Evolutionary conservation across 1,140 invertebrate species (phyloP).

Genomic region (Eulimnadia texana): DNA sequence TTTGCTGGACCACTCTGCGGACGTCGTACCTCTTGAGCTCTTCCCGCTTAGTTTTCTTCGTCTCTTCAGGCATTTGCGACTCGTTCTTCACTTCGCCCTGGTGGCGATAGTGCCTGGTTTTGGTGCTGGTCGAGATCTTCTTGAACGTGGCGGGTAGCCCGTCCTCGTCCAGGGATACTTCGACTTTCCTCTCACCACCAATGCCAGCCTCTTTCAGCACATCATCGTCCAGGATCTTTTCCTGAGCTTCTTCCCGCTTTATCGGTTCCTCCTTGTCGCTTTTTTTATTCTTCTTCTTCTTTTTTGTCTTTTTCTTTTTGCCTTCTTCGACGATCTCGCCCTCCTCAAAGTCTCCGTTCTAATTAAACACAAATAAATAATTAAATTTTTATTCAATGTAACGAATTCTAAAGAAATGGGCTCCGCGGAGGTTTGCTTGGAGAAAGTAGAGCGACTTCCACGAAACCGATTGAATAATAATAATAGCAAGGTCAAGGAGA

Average conservation of each 20-base stretch:
- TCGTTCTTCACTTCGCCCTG: constrained; percentile 15
- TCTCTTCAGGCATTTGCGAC: constrained; percentile 16
- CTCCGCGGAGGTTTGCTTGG: too few species aligned
- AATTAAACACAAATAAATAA: too few species aligned
- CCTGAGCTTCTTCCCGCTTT: background rate
- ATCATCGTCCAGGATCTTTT: background rate
- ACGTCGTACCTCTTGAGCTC: constrained; percentile 70
- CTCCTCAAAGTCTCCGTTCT: constrained; percentile 11
- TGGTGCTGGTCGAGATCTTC: constrained; percentile 4
- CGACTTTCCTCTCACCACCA: constrained; percentile 9
- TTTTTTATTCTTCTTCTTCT: constrained; percentile 14
- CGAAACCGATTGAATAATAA: too few species aligned
- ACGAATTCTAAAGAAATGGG: too few species aligned
- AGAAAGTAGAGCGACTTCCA: too few species aligned
- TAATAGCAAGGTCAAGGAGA: too few species aligned
- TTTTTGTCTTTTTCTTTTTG: constrained; percentile 10
- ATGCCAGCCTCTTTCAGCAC: background rate
- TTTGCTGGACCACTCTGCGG: constrained; percentile 56
- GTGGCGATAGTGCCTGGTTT: constrained; percentile 13
- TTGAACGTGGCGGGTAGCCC: constrained; percentile 7
- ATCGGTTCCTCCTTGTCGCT: constrained; percentile 13
- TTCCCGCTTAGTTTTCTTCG: constrained; percentile 34
- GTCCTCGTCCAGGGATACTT: constrained; percentile 2
- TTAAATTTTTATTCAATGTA: too few species aligned
- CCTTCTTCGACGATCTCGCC: constrained; percentile 15